Evolutionary conservation across 2,113 vertebrate genomes (phyloP).

Genomic region (Cairina moschata): DNA sequence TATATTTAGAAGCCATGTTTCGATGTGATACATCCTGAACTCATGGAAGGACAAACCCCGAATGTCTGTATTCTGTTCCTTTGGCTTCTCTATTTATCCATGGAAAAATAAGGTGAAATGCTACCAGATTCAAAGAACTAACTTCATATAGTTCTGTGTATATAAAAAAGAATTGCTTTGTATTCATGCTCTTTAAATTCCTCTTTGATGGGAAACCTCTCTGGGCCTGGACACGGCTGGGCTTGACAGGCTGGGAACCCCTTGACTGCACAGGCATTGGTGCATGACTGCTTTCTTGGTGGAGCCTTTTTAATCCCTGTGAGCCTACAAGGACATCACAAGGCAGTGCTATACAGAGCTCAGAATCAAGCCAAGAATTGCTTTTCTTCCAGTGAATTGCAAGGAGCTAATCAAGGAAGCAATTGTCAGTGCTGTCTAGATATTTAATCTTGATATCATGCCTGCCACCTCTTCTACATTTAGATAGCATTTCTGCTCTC

Average conservation of each 20-base stretch:
- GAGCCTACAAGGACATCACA: neutral
- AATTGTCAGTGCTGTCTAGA: neutral
- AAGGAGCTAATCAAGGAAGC: neutral
- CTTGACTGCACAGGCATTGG: neutral
- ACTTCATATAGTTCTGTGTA: neutral
- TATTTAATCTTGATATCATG: neutral
- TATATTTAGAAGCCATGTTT: neutral
- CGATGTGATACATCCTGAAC: neutral
- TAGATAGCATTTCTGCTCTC: neutral
- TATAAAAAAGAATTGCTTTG: neutral
- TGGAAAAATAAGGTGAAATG: neutral
- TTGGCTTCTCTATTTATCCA: neutral
- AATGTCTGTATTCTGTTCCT: neutral
- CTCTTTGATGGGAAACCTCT: neutral
- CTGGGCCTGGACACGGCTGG: neutral
- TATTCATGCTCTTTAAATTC: neutral
- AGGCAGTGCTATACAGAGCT: neutral
- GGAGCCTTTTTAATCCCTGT: neutral
- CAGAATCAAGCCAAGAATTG: neutral
- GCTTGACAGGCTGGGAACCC: neutral
- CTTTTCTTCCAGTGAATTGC: neutral
- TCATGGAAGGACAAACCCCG: neutral
- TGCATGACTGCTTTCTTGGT: neutral
- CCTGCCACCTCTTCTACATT: neutral
- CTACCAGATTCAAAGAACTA: neutral